These are phyloP conservation scores for Radopholus similis DNA, from an alignment of 1,140 invertebrate species.

Conservation along the genomic window DNA sequence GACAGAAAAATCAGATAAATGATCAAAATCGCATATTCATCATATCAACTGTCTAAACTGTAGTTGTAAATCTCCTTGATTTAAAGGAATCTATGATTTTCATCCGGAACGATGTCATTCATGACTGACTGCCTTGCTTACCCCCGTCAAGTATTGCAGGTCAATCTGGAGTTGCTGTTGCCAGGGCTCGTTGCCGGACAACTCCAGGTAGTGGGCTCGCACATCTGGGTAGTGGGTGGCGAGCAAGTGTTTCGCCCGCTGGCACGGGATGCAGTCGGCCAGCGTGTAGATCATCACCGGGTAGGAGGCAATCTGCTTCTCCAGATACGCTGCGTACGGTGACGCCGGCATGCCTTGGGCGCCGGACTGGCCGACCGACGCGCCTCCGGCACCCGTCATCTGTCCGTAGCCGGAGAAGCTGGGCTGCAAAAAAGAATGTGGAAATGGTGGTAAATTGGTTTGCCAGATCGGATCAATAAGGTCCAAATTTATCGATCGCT, in stretches of 20 bases:
- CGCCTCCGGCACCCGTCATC: neutral
- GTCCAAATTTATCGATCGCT: neutral
- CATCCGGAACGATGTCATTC: neutral
- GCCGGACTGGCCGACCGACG: slow-evolving; percentile 8
- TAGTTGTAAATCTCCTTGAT: neutral
- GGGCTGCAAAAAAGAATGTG: neutral
- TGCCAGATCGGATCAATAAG: neutral
- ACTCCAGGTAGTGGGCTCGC: slow-evolving; percentile 41
- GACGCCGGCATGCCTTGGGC: slow-evolving; percentile 27
- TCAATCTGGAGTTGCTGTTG: slow-evolving; percentile 58
- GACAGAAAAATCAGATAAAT: too few species aligned
- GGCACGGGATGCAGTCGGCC: slow-evolving; percentile 45
- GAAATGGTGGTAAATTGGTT: too few species aligned
- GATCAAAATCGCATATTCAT: neutral
- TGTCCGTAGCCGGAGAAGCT: neutral
- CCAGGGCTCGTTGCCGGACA: slow-evolving; percentile 59
- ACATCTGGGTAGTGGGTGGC: slow-evolving; percentile 38
- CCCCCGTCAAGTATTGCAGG: slow-evolving; percentile 57
- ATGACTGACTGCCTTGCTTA: neutral
- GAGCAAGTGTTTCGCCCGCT: slow-evolving; percentile 39
- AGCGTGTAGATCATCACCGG: slow-evolving; percentile 51
- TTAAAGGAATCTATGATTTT: too few species aligned
- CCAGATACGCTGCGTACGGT: slow-evolving; percentile 44
- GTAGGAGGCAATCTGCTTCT: slow-evolving; percentile 40
- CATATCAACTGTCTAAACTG: neutral